Conservation (phyloP, 2,113 vertebrate species). For the Crotophaga sulcirostris region DNA sequence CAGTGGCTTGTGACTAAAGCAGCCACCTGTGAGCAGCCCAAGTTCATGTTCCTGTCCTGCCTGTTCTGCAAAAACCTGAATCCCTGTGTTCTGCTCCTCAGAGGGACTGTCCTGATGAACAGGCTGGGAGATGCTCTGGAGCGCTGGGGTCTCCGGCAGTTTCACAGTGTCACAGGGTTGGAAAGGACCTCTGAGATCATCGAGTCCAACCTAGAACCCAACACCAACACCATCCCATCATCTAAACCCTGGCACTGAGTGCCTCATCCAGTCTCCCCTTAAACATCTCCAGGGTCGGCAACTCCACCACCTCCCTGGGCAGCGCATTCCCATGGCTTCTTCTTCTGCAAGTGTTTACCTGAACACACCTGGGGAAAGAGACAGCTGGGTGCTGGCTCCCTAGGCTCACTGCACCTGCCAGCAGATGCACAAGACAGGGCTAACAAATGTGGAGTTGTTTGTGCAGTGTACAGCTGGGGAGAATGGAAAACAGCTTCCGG, state of each 20-base stretch:
- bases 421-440: fast-evolving
- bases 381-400: neutral
- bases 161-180: too few species aligned
- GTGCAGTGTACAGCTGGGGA: fast-evolving
- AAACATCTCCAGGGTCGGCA: too few species aligned
- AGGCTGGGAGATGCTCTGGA: neutral
- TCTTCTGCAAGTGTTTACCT: neutral
- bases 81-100: neutral
- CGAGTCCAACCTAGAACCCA: too few species aligned
- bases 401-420: neutral
- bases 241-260: too few species aligned
- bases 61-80: neutral
- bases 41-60: neutral
- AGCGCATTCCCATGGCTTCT: too few species aligned
- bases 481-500: neutral
- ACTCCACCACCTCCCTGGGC: too few species aligned
- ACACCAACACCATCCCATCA: too few species aligned
- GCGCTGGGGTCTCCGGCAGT: fast-evolving
- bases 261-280: too few species aligned
- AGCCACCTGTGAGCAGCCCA: neutral
- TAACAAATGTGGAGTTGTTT: neutral
- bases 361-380: neutral
- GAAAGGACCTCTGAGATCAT: too few species aligned
- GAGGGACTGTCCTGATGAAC: neutral
- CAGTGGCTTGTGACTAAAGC: neutral